These are phyloP conservation scores for Paramormyrops hopkinsi DNA, from an alignment of 2,797 vertebrate genomes.

Conservation along the genomic window DNA sequence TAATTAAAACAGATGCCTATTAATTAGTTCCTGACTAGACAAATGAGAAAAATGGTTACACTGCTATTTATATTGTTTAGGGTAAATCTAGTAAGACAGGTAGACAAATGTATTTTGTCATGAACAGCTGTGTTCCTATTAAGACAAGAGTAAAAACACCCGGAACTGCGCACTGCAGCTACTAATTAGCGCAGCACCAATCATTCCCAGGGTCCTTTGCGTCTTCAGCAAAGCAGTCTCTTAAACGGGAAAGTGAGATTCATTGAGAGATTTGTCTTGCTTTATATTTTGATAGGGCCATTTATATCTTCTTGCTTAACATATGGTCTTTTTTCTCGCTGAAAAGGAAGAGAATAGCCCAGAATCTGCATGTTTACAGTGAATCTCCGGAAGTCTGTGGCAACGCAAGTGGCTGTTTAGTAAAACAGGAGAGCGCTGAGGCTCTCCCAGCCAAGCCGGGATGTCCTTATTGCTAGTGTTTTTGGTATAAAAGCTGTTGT, in stretches of 20 bases:
- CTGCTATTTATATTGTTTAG: constrained; percentile 50
- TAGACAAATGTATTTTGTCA: constrained; percentile 67
- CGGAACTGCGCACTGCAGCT: constrained; percentile 43
- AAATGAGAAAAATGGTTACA: constrained; percentile 49
- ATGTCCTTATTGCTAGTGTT: not conserved
- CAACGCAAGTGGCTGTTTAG: not conserved
- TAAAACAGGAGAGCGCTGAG: not conserved
- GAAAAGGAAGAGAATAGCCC: constrained; percentile 25
- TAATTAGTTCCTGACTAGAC: constrained; percentile 63
- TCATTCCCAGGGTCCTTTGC: constrained; percentile 35
- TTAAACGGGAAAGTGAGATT: constrained; percentile 25
- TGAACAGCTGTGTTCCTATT: constrained; percentile 62
- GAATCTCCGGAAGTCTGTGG: not conserved
- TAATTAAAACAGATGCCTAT: constrained; percentile 69
- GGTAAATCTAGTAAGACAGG: constrained; percentile 56
- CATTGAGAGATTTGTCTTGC: constrained; percentile 39
- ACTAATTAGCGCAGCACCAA: constrained; percentile 45
- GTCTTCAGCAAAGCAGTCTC: constrained; percentile 40
- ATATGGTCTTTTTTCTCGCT: constrained; percentile 42
- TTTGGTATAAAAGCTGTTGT: not conserved
- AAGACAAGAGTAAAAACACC: constrained; percentile 40
- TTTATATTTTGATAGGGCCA: constrained; percentile 41
- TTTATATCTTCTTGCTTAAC: constrained; percentile 36
- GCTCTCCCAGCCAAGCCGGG: not conserved
- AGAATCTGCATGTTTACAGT: constrained; percentile 37